Percentiles rank a stretch among this genome's conserved stretches.
Conservation (phyloP, 2,797 vertebrate species). For the Thaleichthys pacificus region DNA sequence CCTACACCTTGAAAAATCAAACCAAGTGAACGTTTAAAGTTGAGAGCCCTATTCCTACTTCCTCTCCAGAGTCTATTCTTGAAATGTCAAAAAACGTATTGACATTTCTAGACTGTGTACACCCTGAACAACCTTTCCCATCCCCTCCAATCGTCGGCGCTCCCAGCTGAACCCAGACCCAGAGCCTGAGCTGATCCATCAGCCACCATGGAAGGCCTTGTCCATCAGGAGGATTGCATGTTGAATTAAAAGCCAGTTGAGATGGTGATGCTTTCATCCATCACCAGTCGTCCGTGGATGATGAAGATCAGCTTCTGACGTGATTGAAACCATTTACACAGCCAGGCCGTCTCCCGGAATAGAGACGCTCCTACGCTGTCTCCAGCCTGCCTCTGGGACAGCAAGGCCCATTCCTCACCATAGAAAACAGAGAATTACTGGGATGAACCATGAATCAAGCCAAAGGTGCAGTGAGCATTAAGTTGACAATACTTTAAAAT, state of each 20-base stretch:
- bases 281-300: constrained; percentile 31
- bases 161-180: too few relatives aligned
- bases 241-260: constrained; percentile 41
- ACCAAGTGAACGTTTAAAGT: too few relatives aligned
- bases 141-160: too few relatives aligned
- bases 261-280: constrained; percentile 22
- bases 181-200: not conserved
- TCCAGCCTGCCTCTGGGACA: not conserved
- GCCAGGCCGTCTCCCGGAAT: not conserved
- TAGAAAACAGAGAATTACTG: not conserved
- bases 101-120: too few relatives aligned
- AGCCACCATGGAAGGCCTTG: constrained; percentile 21
- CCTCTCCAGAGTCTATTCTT: too few relatives aligned
- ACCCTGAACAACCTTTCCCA: too few relatives aligned
- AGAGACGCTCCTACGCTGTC: not conserved
- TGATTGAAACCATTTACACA: constrained; percentile 30
- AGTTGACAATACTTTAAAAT: not conserved
- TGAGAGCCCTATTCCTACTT: too few relatives aligned
- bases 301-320: constrained; percentile 31
- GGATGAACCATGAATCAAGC: not conserved
- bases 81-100: too few relatives aligned
- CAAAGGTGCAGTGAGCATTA: not conserved
- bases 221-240: constrained; percentile 50
- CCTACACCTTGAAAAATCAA: too few relatives aligned
- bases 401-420: not conserved